Percentiles rank a stretch among this genome's conserved stretches.
These are phyloP conservation scores for Crotalus tigris DNA, from an alignment of 2,113 vertebrate species.

Conservation along the genomic window DNA sequence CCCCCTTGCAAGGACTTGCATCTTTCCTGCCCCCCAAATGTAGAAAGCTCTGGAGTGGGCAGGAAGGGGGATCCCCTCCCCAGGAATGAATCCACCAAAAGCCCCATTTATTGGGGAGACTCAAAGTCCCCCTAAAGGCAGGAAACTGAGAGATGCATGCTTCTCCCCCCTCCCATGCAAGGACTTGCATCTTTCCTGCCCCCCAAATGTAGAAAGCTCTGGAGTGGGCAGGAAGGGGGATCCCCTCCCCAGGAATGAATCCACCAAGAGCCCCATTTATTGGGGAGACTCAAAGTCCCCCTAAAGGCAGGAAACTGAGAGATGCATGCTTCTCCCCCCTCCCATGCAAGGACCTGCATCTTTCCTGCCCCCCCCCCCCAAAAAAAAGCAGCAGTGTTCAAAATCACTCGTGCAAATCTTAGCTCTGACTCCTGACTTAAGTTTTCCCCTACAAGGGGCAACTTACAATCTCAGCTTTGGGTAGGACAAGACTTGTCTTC, in stretches of 20 bases:
- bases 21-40: neutral
- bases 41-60: too few relatives aligned
- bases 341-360: neutral
- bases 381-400: neutral
- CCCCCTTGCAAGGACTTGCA: neutral
- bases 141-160: neutral
- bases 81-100: neutral
- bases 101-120: neutral
- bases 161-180: neutral
- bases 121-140: neutral
- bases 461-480: neutral
- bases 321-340: neutral
- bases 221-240: neutral
- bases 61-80: neutral
- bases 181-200: neutral
- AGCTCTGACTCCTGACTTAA: neutral
- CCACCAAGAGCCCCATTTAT: neutral
- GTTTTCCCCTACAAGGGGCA: neutral
- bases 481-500: neutral
- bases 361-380: neutral
- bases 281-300: neutral
- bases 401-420: accelerated
- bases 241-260: neutral
- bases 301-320: neutral
- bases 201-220: neutral